Evolutionary conservation across 1,140 invertebrate species (phyloP).

Genomic region (Mercenaria mercenaria): DNA sequence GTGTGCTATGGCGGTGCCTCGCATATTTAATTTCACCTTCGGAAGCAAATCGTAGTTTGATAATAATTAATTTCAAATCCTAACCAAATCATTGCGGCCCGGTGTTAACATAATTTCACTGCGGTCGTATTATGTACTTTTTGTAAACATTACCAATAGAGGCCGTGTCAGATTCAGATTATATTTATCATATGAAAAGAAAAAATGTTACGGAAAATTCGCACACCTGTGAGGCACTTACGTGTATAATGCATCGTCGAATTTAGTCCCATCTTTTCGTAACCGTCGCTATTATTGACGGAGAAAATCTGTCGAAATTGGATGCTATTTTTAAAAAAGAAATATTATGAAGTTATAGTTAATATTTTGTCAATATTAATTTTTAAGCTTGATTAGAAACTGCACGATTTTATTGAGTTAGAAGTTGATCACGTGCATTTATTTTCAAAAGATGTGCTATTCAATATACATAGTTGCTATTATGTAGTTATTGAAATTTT

Average conservation of each 20-base stretch:
- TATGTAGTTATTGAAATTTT: no score
- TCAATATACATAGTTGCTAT: no score
- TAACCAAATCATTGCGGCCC: background rate
- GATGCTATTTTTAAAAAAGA: background rate
- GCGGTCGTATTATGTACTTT: conserved; percentile 37
- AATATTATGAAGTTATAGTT: no score
- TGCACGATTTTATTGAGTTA: background rate
- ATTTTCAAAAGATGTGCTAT: no score
- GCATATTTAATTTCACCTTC: background rate
- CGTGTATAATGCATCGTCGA: conserved; percentile 24
- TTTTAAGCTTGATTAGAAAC: background rate
- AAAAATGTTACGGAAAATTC: conserved; percentile 38
- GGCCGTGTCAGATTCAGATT: conserved; percentile 36
- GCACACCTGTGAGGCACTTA: conserved; percentile 44
- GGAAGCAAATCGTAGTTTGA: conserved; percentile 1
- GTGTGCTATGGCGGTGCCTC: no score
- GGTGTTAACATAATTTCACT: conserved; percentile 49
- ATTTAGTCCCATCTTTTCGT: background rate
- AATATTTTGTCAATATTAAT: background rate
- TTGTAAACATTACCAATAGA: conserved; percentile 41
- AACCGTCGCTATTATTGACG: background rate
- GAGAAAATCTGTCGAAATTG: background rate
- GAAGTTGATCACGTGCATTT: background rate
- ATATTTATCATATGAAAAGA: conserved; percentile 42
- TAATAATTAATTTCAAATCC: background rate